Evolutionary conservation across 2,797 vertebrate species (phyloP).

Genomic region (Aratinga solstitialis): DNA sequence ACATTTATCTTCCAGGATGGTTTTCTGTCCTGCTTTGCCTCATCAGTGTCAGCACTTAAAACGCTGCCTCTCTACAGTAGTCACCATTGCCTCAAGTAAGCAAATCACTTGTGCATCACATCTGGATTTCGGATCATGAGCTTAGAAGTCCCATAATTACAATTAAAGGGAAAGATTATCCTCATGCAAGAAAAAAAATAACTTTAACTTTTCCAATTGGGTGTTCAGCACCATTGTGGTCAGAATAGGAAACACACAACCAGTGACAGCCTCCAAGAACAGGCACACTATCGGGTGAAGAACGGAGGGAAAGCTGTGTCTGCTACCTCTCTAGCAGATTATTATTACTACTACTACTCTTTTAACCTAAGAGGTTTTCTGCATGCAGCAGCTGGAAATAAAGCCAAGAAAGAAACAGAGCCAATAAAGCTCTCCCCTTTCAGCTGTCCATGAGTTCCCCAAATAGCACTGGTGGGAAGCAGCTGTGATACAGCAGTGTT

Average conservation of each 20-base stretch:
- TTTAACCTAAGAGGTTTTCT: neutral
- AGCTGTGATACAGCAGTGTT: accelerated
- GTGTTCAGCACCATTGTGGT: neutral
- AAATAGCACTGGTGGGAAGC: neutral
- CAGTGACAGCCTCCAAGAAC: accelerated
- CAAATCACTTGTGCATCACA: neutral
- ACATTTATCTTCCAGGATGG: neutral
- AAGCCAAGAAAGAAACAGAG: neutral
- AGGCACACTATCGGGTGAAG: accelerated
- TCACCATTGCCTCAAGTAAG: neutral
- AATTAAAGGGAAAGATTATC: neutral
- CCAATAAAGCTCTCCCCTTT: neutral
- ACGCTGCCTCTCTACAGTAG: neutral
- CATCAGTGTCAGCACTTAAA: neutral
- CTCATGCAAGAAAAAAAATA: too few relatives aligned
- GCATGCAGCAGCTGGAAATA: neutral
- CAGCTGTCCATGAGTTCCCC: neutral
- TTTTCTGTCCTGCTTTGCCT: neutral
- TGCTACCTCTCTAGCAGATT: neutral
- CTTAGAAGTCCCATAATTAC: neutral
- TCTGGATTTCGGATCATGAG: neutral
- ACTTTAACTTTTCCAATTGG: accelerated
- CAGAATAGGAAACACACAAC: neutral
- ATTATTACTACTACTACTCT: neutral
- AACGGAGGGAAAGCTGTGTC: neutral